Evolutionary conservation across 1,140 invertebrate genomes (phyloP).

Genomic region (Piezodorus guildinii): DNA sequence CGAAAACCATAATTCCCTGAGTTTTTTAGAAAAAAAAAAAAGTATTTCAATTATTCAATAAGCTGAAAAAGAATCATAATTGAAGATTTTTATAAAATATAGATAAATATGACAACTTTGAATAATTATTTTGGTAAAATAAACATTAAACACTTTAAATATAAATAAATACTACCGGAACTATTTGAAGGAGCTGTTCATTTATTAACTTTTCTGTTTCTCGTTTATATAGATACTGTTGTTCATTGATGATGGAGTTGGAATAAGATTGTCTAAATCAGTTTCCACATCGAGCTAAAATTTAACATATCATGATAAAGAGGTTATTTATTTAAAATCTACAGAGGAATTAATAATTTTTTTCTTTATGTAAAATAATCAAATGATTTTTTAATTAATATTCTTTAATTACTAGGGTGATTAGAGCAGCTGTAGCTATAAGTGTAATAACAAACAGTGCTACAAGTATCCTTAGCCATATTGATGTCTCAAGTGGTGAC

Average conservation of each 20-base stretch:
- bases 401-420: constrained; percentile 49
- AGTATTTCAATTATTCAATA: no score
- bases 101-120: no score
- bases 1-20: no score
- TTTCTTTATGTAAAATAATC: no score
- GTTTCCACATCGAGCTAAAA: constrained; percentile 13
- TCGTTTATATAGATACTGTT: background rate
- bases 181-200: constrained; percentile 1
- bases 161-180: background rate
- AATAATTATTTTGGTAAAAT: no score
- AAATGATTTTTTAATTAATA: background rate
- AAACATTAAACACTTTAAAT: no score
- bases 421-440: constrained; percentile 52
- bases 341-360: no score
- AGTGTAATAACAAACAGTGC: constrained; percentile 53
- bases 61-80: no score
- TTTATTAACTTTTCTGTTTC: background rate
- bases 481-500: constrained; percentile 45
- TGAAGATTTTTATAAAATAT: no score
- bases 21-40: no score
- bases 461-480: constrained; percentile 49
- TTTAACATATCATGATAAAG: background rate
- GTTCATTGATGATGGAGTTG: background rate
- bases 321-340: no score
- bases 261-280: background rate